Evolutionary conservation across 2,113 vertebrate species (phyloP).

Genomic region (Gymnorhina tibicen): DNA sequence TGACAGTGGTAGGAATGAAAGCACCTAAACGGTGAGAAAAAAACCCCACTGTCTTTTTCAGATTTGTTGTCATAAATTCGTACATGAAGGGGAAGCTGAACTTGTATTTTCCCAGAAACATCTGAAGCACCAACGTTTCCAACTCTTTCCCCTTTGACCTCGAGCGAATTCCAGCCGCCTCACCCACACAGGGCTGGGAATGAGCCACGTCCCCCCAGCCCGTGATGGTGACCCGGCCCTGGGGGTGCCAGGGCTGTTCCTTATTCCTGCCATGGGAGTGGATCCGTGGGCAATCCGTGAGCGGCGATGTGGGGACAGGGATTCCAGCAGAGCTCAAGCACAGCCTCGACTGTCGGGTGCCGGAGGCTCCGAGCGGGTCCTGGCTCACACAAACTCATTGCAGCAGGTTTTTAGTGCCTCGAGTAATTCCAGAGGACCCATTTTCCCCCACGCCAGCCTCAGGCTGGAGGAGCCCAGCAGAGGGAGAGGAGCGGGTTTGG

Average conservation of each 20-base stretch:
- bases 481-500: background rate
- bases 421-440: background rate
- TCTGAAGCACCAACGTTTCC: background rate
- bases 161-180: background rate
- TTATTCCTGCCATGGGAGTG: rapidly evolving
- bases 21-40: background rate
- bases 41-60: background rate
- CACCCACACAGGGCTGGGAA: background rate
- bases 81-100: background rate
- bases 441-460: background rate
- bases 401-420: background rate
- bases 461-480: background rate
- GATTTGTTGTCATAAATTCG: background rate
- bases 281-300: background rate
- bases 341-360: background rate
- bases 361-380: rapidly evolving
- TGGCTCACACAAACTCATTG: background rate
- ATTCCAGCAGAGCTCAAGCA: background rate
- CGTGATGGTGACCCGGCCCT: rapidly evolving
- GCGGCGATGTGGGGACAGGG: background rate
- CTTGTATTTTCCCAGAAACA: background rate
- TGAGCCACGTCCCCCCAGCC: background rate
- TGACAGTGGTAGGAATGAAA: background rate
- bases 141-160: background rate
- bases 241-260: background rate